Base-by-base conservation (phyloP, 2,888 invertebrate species). In the Microchrysa polita region DNA sequence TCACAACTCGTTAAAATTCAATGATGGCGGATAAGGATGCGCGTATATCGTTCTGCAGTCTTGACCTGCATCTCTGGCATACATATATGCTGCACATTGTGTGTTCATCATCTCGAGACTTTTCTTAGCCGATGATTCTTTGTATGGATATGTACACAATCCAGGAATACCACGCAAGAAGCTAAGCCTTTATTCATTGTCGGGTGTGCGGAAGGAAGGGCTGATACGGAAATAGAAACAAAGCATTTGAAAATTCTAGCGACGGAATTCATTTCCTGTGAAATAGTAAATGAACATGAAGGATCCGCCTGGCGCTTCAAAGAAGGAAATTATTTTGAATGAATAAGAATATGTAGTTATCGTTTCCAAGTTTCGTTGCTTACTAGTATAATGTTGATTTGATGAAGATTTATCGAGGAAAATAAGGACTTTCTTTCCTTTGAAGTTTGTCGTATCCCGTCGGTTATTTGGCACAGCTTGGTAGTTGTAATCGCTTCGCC, bases 1-100 rank as follows among this genome's bases (percentile, higher is more conserved):
- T 40, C 34, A 40, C 34, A 40, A 16, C 61, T 59, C 34, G 61
- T 61, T 61, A 40, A 16, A 61, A 61, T 61, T 61, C 61, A 61
- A 40, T 61, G 61, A 34, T 55, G 9, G 16, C 20, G 18, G 18
- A 55, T 16, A 20, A 18, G 27, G 14, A 59, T 48, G 48, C 48
- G 48, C 16, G 4, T 48, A 48, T 48, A n/a, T n/a, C 48, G 48
- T 48, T 48, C 12, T 48, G 27, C 27, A 34, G 27, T 48, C 16
- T n/a, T 48, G 48, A 48, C 48, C 48, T 48, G 48, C 48, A 48
- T 48, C 16, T n/a, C 14, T n/a, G 12, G 48, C 14, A 48, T 48
- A n/a, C 10, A 48, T 48, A 12, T 12, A 48, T 10, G 10, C 12
- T 48, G 48, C 10, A 48, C 16, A 2, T 48, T n/a, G 12, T 48